These are phyloP conservation scores for Contarinia nasturtii DNA, from an alignment of 1,140 invertebrate genomes.

Conservation along the genomic window DNA sequence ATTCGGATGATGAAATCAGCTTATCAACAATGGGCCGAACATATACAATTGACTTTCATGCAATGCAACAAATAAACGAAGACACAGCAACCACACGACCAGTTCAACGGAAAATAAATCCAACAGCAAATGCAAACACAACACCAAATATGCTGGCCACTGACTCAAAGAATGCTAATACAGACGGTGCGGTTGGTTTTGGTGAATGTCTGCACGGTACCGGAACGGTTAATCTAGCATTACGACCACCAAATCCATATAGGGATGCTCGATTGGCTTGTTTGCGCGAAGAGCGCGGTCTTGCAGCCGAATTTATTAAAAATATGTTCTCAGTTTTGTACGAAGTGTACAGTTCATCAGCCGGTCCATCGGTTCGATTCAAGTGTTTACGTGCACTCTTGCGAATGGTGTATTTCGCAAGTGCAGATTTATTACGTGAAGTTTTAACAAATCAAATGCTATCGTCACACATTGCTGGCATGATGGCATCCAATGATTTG, in stretches of 20 bases:
- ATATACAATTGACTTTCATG: slow-evolving; percentile 89
- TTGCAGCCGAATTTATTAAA: slow-evolving; percentile 62
- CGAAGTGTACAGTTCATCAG: slow-evolving; percentile 93
- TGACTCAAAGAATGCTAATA: slow-evolving; percentile 5
- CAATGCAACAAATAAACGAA: slow-evolving; percentile 97
- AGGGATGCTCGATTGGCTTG: slow-evolving; percentile 46
- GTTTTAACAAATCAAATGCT: slow-evolving; percentile 86
- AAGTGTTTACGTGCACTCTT: slow-evolving; percentile 90
- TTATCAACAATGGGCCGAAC: slow-evolving; percentile 77
- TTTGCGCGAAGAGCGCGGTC: slow-evolving; percentile 37
- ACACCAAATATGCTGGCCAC: slow-evolving; percentile 2
- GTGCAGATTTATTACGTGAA: slow-evolving; percentile 62
- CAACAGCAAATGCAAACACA: slow-evolving; percentile 5
- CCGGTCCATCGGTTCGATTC: slow-evolving; percentile 89
- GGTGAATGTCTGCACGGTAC: slow-evolving; percentile 3
- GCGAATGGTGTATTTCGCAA: slow-evolving; percentile 88
- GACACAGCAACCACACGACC: slow-evolving; percentile 83
- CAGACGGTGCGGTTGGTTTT: slow-evolving; percentile 5
- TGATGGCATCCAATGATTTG: slow-evolving; percentile 90
- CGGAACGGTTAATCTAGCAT: slow-evolving; percentile 4
- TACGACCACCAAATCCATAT: slow-evolving; percentile 9
- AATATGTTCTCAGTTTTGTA: slow-evolving; percentile 82
- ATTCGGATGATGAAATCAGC: slow-evolving; percentile 87
- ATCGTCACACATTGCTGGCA: slow-evolving; percentile 91
- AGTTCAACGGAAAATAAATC: slow-evolving; percentile 50